These are phyloP conservation scores for Okamejei kenojei DNA, from an alignment of 2,797 vertebrate species.

Conservation along the genomic window DNA sequence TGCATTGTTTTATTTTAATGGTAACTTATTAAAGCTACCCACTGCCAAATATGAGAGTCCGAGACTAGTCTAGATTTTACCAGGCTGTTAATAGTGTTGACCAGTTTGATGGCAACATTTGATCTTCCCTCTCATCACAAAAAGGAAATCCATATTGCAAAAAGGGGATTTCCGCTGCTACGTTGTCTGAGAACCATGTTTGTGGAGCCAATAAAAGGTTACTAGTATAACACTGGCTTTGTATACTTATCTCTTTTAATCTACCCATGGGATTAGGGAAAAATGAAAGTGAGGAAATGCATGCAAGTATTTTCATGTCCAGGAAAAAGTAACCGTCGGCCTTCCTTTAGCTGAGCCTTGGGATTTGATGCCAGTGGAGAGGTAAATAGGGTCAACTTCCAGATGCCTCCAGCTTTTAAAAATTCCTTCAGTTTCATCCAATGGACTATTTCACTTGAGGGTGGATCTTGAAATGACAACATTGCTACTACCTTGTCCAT, in stretches of 20 bases:
- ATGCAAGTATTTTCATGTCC: neutral
- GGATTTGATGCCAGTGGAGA: neutral
- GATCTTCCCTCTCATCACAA: neutral
- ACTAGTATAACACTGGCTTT: neutral
- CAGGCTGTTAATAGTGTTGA: neutral
- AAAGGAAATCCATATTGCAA: neutral
- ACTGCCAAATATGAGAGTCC: neutral
- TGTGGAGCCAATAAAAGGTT: neutral
- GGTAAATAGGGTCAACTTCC: neutral
- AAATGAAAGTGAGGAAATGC: neutral
- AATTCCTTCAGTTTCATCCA: neutral
- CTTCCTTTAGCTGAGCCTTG: neutral
- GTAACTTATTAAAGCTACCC: too few species aligned
- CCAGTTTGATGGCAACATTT: neutral
- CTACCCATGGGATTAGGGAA: neutral
- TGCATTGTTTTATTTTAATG: too few species aligned
- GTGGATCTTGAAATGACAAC: neutral
- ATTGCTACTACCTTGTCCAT: neutral
- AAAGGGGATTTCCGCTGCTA: neutral
- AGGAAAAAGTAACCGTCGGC: neutral
- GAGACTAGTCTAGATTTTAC: neutral
- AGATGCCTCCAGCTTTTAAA: neutral
- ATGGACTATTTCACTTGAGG: neutral
- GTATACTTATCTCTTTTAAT: neutral
- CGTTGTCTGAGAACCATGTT: neutral